These are phyloP conservation scores for Stenodera caucasica DNA, from an alignment of 2,888 invertebrate species.

Conservation along the genomic window DNA sequence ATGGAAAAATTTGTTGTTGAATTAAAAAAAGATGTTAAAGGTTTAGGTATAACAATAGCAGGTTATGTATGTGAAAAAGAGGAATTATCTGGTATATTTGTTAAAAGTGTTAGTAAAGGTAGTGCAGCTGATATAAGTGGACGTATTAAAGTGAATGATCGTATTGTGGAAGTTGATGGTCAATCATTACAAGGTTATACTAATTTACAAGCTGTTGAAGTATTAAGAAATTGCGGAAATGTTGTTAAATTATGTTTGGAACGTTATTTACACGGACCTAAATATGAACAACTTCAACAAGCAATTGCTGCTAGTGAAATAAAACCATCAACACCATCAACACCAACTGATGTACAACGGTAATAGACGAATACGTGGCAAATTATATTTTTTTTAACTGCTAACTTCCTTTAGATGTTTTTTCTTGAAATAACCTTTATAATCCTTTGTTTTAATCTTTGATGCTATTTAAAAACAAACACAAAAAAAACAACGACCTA, in stretches of 20 bases:
- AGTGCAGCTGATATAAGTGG: conserved; percentile 95
- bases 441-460: conserved; percentile 36
- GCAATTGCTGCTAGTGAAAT: conserved; percentile 83
- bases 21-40: conserved; percentile 89
- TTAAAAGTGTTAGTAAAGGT: conserved; percentile 95
- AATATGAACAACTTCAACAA: conserved; percentile 84
- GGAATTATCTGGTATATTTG: conserved; percentile 97
- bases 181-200: conserved; percentile 92
- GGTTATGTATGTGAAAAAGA: conserved; percentile 97
- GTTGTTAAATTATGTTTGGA: conserved; percentile 87
- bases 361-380: conserved; percentile 46
- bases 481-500: conserved; percentile 25
- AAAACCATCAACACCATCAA: conserved; percentile 61
- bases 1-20: conserved; percentile 94
- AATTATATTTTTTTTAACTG: conserved; percentile 33
- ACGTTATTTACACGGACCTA: conserved; percentile 86
- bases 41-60: conserved; percentile 94
- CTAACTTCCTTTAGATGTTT: conserved; percentile 45
- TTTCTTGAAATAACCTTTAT: conserved; percentile 32
- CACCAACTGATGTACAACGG: conserved; percentile 61
- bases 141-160: conserved; percentile 93
- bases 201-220: conserved; percentile 97
- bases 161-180: conserved; percentile 97
- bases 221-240: conserved; percentile 90
- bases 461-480: conserved; percentile 9